Conservation (phyloP, 1,140 invertebrate species). For the Phymastichus coffea region DNA sequence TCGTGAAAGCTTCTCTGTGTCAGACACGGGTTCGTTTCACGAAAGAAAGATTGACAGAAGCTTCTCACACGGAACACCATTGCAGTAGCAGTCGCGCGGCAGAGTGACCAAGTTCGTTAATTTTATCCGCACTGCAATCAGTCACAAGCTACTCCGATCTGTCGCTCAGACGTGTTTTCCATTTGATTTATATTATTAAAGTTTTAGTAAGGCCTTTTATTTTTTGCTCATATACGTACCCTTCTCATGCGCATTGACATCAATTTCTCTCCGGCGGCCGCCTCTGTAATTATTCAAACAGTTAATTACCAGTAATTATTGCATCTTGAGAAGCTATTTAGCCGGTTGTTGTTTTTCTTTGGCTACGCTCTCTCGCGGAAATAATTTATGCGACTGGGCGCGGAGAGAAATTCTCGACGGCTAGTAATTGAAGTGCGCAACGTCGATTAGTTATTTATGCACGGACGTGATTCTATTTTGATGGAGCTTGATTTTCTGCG, state of each 20-base stretch:
- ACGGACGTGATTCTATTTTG: no score
- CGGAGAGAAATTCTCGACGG: no score
- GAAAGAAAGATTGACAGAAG: constrained; percentile 22
- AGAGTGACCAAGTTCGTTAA: constrained; percentile 13
- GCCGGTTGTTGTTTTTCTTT: no score
- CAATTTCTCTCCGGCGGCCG: background rate
- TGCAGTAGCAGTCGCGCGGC: no score
- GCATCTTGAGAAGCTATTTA: background rate
- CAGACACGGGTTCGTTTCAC: no score
- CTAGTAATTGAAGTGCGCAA: no score
- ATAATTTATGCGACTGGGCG: no score
- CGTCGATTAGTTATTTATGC: no score
- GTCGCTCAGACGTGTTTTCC: background rate
- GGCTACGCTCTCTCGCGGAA: no score
- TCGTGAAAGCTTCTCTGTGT: no score
- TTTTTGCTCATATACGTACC: background rate
- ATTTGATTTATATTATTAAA: constrained; percentile 12
- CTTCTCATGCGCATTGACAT: background rate
- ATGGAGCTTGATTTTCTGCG: no score
- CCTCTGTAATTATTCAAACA: background rate
- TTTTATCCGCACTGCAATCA: constrained; percentile 17
- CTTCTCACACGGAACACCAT: background rate
- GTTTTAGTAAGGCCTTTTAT: background rate
- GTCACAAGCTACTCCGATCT: background rate
- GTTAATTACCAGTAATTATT: background rate